These are phyloP conservation scores for Xyliphius kryptos DNA, from an alignment of 2,113 vertebrate genomes.

Conservation along the genomic window DNA sequence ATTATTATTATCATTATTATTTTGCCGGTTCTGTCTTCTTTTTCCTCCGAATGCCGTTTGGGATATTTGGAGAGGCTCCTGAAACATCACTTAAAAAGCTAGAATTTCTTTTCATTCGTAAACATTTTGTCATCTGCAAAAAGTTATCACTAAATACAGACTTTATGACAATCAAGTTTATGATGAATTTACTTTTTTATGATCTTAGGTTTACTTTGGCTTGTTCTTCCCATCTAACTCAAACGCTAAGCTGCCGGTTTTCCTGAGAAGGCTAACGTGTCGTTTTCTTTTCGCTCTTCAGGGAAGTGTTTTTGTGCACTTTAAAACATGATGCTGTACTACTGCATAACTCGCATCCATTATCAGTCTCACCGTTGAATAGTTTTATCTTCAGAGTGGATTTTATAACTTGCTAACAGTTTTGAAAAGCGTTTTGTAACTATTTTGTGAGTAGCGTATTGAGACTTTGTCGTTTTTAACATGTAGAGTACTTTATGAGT, in stretches of 20 bases:
- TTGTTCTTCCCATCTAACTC: background rate
- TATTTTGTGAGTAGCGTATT: slow-evolving; percentile 26
- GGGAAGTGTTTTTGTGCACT: slow-evolving; percentile 41
- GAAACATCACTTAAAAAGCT: too few species aligned
- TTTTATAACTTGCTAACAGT: slow-evolving; percentile 13
- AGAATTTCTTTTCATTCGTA: too few species aligned
- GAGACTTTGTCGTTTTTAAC: slow-evolving; percentile 4
- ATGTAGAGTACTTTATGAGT: background rate
- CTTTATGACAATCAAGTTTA: background rate
- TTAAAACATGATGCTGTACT: slow-evolving; percentile 34
- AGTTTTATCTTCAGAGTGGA: slow-evolving; percentile 7
- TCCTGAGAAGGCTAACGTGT: background rate
- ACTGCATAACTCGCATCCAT: background rate
- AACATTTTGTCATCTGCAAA: too few species aligned
- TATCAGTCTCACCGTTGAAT: slow-evolving; percentile 17
- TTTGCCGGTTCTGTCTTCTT: slow-evolving; percentile 6
- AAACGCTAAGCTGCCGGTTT: background rate
- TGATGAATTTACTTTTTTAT: background rate
- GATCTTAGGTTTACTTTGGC: background rate
- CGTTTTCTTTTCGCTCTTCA: slow-evolving; percentile 24
- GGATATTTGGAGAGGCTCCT: background rate
- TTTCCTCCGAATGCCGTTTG: slow-evolving; percentile 1
- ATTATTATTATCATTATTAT: background rate
- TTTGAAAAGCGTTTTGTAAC: slow-evolving; percentile 13
- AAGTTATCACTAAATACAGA: background rate